Percentiles rank a stretch among this genome's conserved stretches.
These are phyloP conservation scores for Drosophila lacertosa DNA, from an alignment of 1,140 invertebrate species.

Conservation along the genomic window DNA sequence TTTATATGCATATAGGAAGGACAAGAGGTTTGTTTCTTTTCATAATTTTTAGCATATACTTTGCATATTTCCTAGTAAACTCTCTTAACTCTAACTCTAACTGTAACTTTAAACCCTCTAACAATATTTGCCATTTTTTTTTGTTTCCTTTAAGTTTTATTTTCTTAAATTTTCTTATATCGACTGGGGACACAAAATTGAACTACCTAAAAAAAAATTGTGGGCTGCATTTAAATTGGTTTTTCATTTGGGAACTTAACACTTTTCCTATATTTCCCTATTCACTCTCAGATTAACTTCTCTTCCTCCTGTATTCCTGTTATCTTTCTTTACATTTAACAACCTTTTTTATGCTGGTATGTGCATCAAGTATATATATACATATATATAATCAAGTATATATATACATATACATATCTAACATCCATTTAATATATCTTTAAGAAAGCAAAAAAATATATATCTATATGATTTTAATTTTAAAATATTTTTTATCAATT, in stretches of 20 bases:
- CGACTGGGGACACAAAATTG: not conserved
- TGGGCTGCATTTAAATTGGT: not conserved
- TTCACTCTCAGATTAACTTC: not conserved
- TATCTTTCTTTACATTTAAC: not conserved
- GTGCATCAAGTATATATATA: conserved; percentile 11
- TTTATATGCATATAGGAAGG: conserved; percentile 85
- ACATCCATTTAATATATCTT: conserved; percentile 11
- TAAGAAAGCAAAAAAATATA: no score
- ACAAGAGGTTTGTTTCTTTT: conserved; percentile 89
- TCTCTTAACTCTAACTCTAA: conserved; percentile 4
- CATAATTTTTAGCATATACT: conserved; percentile 56
- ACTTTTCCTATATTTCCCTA: not conserved
- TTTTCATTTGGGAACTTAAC: conserved; percentile 2
- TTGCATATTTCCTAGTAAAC: conserved; percentile 39
- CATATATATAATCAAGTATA: conserved; percentile 1
- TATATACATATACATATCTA: conserved; percentile 23
- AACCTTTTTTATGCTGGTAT: conserved; percentile 1
- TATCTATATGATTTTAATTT: conserved; percentile 48
- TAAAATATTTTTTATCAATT: conserved; percentile 64
- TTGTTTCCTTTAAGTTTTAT: conserved; percentile 4
- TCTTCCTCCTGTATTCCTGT: not conserved
- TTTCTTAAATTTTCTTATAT: conserved; percentile 4
- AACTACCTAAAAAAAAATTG: not conserved
- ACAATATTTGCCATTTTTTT: conserved; percentile 13
- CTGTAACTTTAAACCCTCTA: no score